Evolutionary conservation across 2,888 invertebrate genomes (phyloP).

Genomic region (Drosophila demipolita): DNA sequence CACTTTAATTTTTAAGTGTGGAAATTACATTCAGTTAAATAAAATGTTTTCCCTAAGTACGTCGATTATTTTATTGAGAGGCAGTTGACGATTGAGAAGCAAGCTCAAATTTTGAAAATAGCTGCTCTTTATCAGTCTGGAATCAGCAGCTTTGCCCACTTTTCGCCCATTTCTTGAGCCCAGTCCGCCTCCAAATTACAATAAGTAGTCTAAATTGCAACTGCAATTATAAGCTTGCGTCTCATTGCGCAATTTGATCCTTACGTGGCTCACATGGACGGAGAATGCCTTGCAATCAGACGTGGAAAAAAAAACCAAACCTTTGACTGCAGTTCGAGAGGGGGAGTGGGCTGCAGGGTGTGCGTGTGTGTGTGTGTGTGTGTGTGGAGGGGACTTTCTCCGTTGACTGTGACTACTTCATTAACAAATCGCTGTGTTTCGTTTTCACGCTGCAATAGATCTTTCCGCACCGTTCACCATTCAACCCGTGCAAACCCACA

Average conservation of each 20-base stretch:
- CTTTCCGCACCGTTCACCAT: constrained; percentile 67
- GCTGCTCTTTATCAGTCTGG: not conserved
- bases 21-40: not conserved
- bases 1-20: not conserved
- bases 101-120: not conserved
- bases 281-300: constrained; percentile 44
- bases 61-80: not conserved
- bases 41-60: not conserved
- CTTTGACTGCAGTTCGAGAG: constrained; percentile 53
- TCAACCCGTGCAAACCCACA: constrained; percentile 54
- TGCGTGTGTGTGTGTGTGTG: not conserved
- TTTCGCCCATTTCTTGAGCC: not conserved
- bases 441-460: constrained; percentile 76
- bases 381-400: constrained; percentile 52
- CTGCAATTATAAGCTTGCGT: constrained; percentile 75
- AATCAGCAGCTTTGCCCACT: not conserved
- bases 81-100: not conserved
- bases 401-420: constrained; percentile 76
- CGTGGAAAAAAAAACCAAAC: constrained; percentile 33
- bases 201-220: constrained; percentile 59
- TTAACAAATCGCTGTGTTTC: constrained; percentile 68
- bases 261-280: constrained; percentile 3
- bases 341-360: not conserved
- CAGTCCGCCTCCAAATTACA: constrained; percentile 8
- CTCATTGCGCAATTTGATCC: constrained; percentile 59